phyloP scores from a whole-genome alignment of 2,888 invertebrate genomes.

The Brachypalpus laphriformis region DNA sequence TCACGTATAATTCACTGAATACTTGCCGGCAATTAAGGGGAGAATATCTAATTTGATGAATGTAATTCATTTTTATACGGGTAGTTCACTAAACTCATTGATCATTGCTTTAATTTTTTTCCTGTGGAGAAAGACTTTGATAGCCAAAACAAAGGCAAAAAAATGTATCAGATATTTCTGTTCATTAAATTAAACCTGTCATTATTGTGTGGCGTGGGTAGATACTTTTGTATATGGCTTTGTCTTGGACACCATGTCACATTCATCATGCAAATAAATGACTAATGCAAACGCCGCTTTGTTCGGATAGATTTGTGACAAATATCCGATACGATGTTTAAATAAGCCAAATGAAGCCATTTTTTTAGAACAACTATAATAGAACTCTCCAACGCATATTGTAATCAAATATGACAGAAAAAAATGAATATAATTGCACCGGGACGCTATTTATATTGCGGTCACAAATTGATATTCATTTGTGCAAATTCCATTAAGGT shows the following conservation, averaged over 20 bases:
- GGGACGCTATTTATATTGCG: background rate
- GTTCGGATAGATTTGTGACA: too few relatives aligned
- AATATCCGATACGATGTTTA: too few relatives aligned
- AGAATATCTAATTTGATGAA: background rate
- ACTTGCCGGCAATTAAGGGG: background rate
- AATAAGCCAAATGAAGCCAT: too few relatives aligned
- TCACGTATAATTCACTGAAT: background rate
- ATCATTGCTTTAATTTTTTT: too few relatives aligned
- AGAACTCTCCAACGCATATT: background rate
- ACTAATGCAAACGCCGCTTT: too few relatives aligned
- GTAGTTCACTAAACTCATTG: background rate
- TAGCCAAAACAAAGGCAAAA: background rate
- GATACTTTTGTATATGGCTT: background rate
- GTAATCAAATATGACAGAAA: background rate
- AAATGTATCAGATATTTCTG: background rate
- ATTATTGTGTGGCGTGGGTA: background rate
- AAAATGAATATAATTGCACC: conserved; percentile 2
- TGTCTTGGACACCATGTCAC: background rate
- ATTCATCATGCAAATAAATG: background rate
- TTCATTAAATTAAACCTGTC: background rate
- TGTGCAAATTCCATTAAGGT: conserved; percentile 34
- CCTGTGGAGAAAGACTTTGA: too few relatives aligned
- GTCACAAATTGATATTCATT: conserved; percentile 9
- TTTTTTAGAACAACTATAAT: too few relatives aligned
- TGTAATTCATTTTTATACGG: background rate